Base-by-base conservation (phyloP, 2,888 invertebrate genomes). In the Parapristionchus giblindavisi region DNA sequence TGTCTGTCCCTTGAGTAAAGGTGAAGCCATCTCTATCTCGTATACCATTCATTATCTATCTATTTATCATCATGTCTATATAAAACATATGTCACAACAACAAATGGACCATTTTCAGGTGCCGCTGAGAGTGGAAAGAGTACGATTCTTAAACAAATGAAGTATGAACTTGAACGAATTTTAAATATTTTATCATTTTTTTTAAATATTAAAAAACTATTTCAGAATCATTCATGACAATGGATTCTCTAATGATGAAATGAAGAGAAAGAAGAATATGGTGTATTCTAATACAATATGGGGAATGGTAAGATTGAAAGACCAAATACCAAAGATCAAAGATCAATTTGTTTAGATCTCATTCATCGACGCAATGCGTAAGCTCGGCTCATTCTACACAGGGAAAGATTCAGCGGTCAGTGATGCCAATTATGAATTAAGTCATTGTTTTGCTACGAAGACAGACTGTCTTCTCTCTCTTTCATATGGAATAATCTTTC, bases 141-240 rank as follows among this genome's bases (percentile, higher is more conserved):
- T 92, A 98, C 97, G 89, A 96, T 98, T 92, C 95, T 98, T 87
- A 98, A 98, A 92, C 97, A 98, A 92, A 97, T 98, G 96, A 98
- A 96, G 96, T 96, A 90, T 94, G 95, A 93, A 89, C 43, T 8
- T 8, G 43, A 43, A 43, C 43, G 43, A 43, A 17, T 43, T 43
- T 14, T 17, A 43, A 8, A 14, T 14, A 17, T 43, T 43, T 43
- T 43, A 43, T 17, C 8, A 8, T 17, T 17, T 43, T n/a, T n/a
- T n/a, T n/a, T 4, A 4, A 21, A n/a, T 14, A 4, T 17, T 29
- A 60, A 60, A 32, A 14, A n/a, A 5, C 21, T 3, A 58, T 92
- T 92, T 81, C 92, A 96, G 96, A 93, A 98, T 99, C 92, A 98
- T 98, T 91, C 98, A 99, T 92, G 97, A 98, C 91, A 96, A 96